phyloP scores from a whole-genome alignment of 2,797 vertebrate species.

The Xenops minutus region DNA sequence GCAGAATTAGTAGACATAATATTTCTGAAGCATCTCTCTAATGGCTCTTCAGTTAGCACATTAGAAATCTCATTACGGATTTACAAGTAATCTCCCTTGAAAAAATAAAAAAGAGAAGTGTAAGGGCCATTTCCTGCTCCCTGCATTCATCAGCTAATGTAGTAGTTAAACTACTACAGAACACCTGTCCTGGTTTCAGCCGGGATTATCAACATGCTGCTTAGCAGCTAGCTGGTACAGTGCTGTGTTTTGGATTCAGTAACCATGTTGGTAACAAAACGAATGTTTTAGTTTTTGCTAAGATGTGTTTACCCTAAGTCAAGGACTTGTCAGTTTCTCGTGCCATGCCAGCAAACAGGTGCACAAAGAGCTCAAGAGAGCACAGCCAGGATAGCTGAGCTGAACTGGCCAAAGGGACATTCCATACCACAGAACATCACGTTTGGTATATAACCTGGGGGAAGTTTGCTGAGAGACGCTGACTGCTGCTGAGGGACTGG shows the following conservation, averaged over 20 bases:
- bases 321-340: not conserved
- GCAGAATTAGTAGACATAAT: not conserved
- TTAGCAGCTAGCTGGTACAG: not conserved
- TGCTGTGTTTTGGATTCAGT: not conserved
- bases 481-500: not conserved
- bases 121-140: not conserved
- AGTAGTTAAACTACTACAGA: not conserved
- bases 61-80: too few species aligned
- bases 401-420: not conserved
- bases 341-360: not conserved
- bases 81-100: too few species aligned
- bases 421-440: not conserved
- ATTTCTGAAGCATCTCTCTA: not conserved
- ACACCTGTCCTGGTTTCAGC: not conserved
- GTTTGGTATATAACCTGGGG: not conserved
- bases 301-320: not conserved
- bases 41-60: not conserved
- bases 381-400: not conserved
- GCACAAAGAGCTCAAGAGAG: not conserved
- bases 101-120: fast-evolving
- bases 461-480: not conserved
- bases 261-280: not conserved
- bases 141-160: not conserved
- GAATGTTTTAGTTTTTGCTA: not conserved
- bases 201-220: not conserved